phyloP scores from a whole-genome alignment of 2,797 vertebrate species.

The Kryptolebias ocellatus region DNA sequence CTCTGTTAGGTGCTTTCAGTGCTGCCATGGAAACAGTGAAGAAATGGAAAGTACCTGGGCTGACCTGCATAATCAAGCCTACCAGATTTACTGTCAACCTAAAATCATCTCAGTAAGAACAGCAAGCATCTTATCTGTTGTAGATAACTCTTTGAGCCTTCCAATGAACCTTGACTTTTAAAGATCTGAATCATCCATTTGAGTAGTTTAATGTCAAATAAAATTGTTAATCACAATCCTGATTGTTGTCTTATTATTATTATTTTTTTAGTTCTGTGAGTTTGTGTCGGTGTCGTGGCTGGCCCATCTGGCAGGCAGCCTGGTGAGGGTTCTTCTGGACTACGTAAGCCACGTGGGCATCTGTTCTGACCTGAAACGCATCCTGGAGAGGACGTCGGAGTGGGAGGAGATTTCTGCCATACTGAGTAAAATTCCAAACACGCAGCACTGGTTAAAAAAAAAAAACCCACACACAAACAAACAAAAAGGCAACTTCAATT shows the following conservation, averaged over 20 bases:
- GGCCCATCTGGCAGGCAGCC: conserved; percentile 80
- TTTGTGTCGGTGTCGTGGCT: conserved; percentile 87
- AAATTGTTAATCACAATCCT: background rate
- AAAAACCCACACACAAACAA: accelerated
- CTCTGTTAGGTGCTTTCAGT: conserved; percentile 85
- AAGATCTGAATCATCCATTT: no score
- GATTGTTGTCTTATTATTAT: background rate
- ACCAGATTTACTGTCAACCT: conserved; percentile 49
- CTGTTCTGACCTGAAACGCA: conserved; percentile 81
- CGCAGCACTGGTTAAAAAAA: background rate
- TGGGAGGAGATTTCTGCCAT: conserved; percentile 87
- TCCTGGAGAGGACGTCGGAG: conserved; percentile 82
- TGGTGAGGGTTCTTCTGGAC: conserved; percentile 85
- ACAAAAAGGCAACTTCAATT: background rate
- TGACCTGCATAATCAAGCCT: conserved; percentile 54
- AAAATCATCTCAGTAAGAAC: conserved; percentile 67
- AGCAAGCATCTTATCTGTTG: no score
- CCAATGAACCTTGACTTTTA: no score
- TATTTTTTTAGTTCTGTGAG: conserved; percentile 84
- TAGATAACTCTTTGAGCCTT: no score
- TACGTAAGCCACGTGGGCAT: conserved; percentile 84
- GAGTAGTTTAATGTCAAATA: background rate
- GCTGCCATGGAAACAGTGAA: conserved; percentile 81
- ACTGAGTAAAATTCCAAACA: conserved; percentile 77
- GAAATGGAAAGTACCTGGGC: conserved; percentile 49